phyloP scores from a whole-genome alignment of 2,888 invertebrate species.

The Hololepta plana region DNA sequence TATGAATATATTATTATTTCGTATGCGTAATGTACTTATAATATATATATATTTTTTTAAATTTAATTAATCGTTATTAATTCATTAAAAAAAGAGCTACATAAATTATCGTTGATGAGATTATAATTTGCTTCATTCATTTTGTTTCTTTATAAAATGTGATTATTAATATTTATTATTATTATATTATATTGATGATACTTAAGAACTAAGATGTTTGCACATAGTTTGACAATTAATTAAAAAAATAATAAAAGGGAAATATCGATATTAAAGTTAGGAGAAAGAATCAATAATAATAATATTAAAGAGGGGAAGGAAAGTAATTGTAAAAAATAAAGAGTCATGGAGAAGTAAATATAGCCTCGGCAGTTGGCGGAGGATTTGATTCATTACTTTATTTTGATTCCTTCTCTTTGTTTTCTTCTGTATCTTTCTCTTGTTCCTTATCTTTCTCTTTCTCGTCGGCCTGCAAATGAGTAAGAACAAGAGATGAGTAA shows the following conservation, averaged over 20 bases:
- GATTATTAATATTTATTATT: constrained; percentile 15
- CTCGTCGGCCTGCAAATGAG: constrained; percentile 48
- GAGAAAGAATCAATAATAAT: constrained; percentile 9
- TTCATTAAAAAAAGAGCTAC: constrained; percentile 20
- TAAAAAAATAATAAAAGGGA: no score
- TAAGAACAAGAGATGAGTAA: no score
- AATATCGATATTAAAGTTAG: no score
- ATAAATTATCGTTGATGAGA: constrained; percentile 20
- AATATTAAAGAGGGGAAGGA: constrained; percentile 10
- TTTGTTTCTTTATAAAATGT: constrained; percentile 14
- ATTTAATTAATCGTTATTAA: constrained; percentile 11
- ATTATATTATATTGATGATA: constrained; percentile 15
- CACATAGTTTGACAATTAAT: constrained; percentile 22
- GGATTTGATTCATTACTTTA: constrained; percentile 17
- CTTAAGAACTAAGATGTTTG: constrained; percentile 27
- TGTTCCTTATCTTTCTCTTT: constrained; percentile 46
- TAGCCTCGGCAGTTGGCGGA: constrained; percentile 20
- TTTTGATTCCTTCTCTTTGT: constrained; percentile 44
- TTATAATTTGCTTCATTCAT: constrained; percentile 12
- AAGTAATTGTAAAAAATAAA: constrained; percentile 7
- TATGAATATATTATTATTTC: constrained; percentile 21
- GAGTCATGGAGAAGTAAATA: constrained; percentile 10
- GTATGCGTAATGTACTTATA: no score
- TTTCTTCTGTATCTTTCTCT: constrained; percentile 46
- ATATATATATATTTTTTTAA: constrained; percentile 11